Evolutionary conservation across 2,797 vertebrate genomes (phyloP), one percentile per base, ranked within the genome.

Genomic region (Apogon talboti): DNA sequence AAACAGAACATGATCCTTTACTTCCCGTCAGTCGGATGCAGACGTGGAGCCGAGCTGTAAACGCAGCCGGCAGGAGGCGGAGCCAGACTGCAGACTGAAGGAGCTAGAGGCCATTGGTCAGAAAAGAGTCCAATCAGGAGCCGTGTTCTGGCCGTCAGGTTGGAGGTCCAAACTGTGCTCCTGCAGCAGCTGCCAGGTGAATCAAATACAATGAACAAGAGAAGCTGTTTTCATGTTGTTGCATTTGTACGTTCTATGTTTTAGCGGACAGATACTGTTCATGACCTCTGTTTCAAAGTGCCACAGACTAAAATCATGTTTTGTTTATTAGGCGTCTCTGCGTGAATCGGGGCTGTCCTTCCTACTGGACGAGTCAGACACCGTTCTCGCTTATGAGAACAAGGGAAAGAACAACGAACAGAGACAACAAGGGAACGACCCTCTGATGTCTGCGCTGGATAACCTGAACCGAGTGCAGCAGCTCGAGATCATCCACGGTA

Each of bases 381-480:
- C 98, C 0, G 96, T 99, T 53, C 91, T 97, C 45, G 96, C 96
- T 43, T 99, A 99, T 0, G 97, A 99, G 82, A 96, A 94, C 70
- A 96, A 97, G 87, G 97, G 98, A 47, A 96, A 95, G 88, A 94
- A 62, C 63, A 90, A 73, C 0, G 92, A 94, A 19, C 85, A 85
- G 75, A 93, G 90, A 18, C 80, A 82, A 37, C 93, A 92, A 30
- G 92, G 92, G 37, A 90, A 93, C 41, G 98, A 99, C 85, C 97
- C 96, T 6, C 88, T 99, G 74, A 97, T 99, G 97, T 96, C 97
- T 3, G 98, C 94, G 0, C 94, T 99, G 3, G 95, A 93, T 92
- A 96, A 93, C 85, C 94, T 99, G 90, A 93, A 96, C 86, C 92
- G 94, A 37, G 95, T 98, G 33, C 98, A 98, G 79, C 98, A 99